Evolutionary conservation across 2,888 invertebrate species (phyloP).

Genomic region (Pecten maximus): DNA sequence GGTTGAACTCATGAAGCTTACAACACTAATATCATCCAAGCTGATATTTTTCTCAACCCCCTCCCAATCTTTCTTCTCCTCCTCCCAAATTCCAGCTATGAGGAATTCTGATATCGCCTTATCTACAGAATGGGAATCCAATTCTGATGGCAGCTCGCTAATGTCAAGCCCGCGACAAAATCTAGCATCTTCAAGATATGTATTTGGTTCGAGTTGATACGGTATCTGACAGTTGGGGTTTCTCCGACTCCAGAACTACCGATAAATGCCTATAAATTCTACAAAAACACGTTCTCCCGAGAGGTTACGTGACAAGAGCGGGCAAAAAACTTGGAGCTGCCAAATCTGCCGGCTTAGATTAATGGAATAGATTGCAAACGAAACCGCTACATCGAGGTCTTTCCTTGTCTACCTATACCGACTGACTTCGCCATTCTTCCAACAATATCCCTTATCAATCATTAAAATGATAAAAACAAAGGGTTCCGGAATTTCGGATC

Average conservation of each 20-base stretch:
- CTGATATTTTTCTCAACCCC: background rate
- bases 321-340: constrained; percentile 51
- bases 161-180: constrained; percentile 56
- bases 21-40: constrained; percentile 12
- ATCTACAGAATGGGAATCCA: constrained; percentile 55
- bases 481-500: background rate
- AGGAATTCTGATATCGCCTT: constrained; percentile 50
- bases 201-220: constrained; percentile 53
- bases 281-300: constrained; percentile 57
- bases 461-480: background rate
- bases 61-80: background rate
- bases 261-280: constrained; percentile 59
- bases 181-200: constrained; percentile 55
- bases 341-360: constrained; percentile 51
- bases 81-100: constrained; percentile 22
- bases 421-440: background rate
- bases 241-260: constrained; percentile 50
- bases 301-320: constrained; percentile 54
- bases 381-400: constrained; percentile 35
- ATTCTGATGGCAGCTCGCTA: constrained; percentile 58
- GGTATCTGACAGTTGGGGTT: constrained; percentile 54
- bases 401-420: background rate
- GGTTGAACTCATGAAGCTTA: background rate
- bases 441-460: constrained; percentile 21
- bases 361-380: constrained; percentile 51